phyloP scores from a whole-genome alignment of 2,113 vertebrate species.

The Nansenia antarctica region DNA sequence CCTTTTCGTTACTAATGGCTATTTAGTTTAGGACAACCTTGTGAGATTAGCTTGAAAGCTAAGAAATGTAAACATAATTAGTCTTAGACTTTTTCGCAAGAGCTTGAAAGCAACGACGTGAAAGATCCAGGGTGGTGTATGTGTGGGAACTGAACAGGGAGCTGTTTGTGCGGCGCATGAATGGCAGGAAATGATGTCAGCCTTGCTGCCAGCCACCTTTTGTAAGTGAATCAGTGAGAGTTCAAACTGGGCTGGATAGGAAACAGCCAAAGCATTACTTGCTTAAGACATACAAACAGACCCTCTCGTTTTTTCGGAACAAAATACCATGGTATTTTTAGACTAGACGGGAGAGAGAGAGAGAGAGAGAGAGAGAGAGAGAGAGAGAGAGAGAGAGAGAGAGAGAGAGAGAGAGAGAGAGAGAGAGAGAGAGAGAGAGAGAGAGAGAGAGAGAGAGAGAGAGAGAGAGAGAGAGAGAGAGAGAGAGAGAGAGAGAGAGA shows the following conservation, averaged over 20 bases:
- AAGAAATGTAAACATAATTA: constrained; percentile 63
- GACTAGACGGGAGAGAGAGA: too few species aligned
- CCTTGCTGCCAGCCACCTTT: constrained; percentile 52
- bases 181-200: constrained; percentile 82
- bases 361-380: too few species aligned
- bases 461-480: too few species aligned
- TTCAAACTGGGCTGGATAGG: constrained; percentile 22
- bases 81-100: constrained; percentile 7
- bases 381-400: too few species aligned
- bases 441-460: too few species aligned
- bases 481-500: too few species aligned
- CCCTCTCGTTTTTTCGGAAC: too few species aligned
- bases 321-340: constrained; percentile 34
- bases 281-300: constrained; percentile 25
- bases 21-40: constrained; percentile 39
- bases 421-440: too few species aligned
- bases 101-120: constrained; percentile 11
- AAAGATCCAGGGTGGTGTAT: not conserved
- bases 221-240: constrained; percentile 51
- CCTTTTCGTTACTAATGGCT: constrained; percentile 36
- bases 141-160: constrained; percentile 75
- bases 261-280: constrained; percentile 39
- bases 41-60: constrained; percentile 53
- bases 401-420: too few species aligned
- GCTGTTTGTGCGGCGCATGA: constrained; percentile 74